Conservation (phyloP, 2,113 vertebrate genomes). For the Sclerurus mexicanus region DNA sequence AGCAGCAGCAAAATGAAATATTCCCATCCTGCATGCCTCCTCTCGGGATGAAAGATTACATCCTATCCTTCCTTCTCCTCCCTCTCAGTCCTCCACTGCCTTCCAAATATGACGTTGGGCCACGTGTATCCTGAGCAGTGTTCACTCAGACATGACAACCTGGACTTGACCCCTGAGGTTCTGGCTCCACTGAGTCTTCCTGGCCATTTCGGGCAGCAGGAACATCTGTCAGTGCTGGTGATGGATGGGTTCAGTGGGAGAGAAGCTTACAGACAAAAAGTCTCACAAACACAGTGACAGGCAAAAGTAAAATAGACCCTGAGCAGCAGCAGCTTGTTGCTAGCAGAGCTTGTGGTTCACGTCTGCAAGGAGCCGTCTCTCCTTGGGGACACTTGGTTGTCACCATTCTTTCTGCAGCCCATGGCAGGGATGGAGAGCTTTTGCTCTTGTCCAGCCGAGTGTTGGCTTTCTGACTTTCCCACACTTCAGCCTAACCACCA, state of each 20-base stretch:
- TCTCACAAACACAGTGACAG: neutral
- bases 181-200: constrained; percentile 83
- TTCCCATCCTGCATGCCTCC: neutral
- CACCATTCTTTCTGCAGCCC: neutral
- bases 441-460: neutral
- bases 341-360: neutral
- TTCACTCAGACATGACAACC: constrained; percentile 64
- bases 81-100: constrained; percentile 20
- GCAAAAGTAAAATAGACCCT: neutral
- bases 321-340: neutral
- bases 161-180: constrained; percentile 87
- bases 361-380: neutral
- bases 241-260: constrained; percentile 63
- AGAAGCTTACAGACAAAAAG: constrained; percentile 35
- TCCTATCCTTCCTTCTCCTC: constrained; percentile 62
- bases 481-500: neutral
- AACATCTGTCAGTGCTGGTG: constrained; percentile 61
- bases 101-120: neutral
- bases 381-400: neutral
- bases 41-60: constrained; percentile 41
- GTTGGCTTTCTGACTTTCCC: neutral
- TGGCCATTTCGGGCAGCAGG: constrained; percentile 45
- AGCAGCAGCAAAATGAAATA: neutral
- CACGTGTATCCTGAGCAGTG: neutral
- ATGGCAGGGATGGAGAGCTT: neutral